These are phyloP conservation scores for Neogale vison DNA, from an alignment of 2,113 vertebrate genomes.

Conservation along the genomic window DNA sequence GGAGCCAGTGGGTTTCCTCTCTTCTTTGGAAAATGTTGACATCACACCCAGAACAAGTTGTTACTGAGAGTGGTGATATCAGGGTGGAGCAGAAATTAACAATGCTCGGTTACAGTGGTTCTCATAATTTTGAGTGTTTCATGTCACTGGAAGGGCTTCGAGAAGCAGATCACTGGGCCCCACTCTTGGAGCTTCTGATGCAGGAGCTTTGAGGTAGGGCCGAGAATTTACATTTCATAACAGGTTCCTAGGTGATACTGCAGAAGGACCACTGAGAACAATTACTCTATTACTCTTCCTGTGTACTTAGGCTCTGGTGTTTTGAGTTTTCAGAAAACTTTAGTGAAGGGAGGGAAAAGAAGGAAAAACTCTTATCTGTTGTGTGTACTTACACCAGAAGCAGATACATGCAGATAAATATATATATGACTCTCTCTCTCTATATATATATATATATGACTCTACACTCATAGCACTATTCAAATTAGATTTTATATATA, in stretches of 20 bases:
- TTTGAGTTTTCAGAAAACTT: constrained; percentile 18
- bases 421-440: not conserved
- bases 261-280: not conserved
- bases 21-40: not conserved
- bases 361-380: constrained; percentile 5
- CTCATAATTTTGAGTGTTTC: not conserved
- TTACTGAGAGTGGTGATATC: not conserved
- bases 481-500: not conserved
- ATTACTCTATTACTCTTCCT: not conserved
- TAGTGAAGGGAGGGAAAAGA: not conserved
- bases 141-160: not conserved
- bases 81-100: not conserved
- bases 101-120: not conserved
- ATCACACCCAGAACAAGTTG: not conserved
- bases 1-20: not conserved
- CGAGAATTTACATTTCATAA: not conserved
- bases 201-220: not conserved
- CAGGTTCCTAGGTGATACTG: not conserved
- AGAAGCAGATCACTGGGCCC: not conserved
- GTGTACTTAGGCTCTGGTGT: not conserved
- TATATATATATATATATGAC: too few relatives aligned
- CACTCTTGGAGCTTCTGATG: not conserved
- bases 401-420: not conserved
- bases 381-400: not conserved
- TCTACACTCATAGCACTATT: too few relatives aligned